These are phyloP conservation scores for Pherbina coryleti DNA, from an alignment of 2,888 invertebrate genomes.

Conservation along the genomic window DNA sequence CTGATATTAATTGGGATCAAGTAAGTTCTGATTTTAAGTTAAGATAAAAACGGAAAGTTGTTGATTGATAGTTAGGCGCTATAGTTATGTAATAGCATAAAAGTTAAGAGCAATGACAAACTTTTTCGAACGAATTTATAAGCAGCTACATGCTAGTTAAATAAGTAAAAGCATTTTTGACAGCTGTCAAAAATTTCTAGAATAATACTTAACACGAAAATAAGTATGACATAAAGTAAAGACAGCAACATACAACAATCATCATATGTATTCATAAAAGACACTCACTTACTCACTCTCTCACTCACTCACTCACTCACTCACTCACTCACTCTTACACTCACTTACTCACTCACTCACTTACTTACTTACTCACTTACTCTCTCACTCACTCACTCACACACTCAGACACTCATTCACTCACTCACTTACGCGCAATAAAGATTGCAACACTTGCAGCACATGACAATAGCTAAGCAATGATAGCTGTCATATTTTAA, in stretches of 20 bases:
- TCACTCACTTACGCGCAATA: no score
- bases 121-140: slow-evolving; percentile 18
- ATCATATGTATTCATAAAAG: background rate
- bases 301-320: no score
- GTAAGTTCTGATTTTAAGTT: background rate
- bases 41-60: background rate
- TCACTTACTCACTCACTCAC: no score
- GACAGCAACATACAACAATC: no score
- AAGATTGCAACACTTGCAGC: background rate
- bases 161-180: background rate
- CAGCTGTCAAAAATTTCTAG: slow-evolving; percentile 15
- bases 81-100: background rate
- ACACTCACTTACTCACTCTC: no score
- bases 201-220: background rate
- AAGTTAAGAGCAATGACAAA: background rate
- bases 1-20: slow-evolving; percentile 14
- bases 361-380: no score
- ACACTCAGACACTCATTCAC: no score
- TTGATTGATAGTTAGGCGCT: background rate
- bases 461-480: background rate
- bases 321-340: no score
- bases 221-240: background rate
- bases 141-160: background rate
- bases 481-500: no score
- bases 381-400: no score